These are phyloP conservation scores for Synaphobranchus kaupii DNA, from an alignment of 2,797 vertebrate genomes.

Conservation along the genomic window DNA sequence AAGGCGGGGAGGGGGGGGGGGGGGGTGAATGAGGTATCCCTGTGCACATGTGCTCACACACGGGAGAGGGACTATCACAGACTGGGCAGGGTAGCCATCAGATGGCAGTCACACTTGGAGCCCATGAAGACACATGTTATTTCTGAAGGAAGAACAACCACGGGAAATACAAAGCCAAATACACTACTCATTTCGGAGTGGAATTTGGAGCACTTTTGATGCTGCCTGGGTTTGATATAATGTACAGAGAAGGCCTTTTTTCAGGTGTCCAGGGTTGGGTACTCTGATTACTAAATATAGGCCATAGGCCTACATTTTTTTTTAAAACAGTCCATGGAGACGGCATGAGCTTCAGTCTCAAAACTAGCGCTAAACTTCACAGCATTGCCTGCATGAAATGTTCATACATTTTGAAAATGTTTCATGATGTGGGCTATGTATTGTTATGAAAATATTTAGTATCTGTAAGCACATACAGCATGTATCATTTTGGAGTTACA, in stretches of 20 bases:
- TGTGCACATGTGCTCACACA: constrained; percentile 45
- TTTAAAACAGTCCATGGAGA: not conserved
- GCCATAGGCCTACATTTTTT: not conserved
- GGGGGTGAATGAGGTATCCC: not conserved
- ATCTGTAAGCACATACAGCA: not conserved
- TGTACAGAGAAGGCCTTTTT: constrained; percentile 14
- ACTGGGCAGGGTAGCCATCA: constrained; percentile 54
- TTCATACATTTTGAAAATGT: not conserved
- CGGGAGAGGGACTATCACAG: constrained; percentile 48
- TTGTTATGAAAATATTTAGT: not conserved
- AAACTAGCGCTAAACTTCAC: not conserved
- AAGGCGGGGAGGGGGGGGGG: not conserved
- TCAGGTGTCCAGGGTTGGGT: not conserved
- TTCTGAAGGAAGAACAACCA: constrained; percentile 42
- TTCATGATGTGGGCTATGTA: not conserved
- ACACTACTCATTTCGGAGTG: constrained; percentile 33
- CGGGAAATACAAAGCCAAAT: constrained; percentile 40
- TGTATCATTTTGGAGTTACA: not conserved
- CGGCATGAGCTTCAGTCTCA: not conserved
- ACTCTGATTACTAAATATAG: not conserved
- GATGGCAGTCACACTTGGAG: constrained; percentile 51
- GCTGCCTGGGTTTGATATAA: constrained; percentile 31
- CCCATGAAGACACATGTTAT: constrained; percentile 43
- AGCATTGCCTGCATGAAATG: not conserved
- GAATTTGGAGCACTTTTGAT: constrained; percentile 35